These are phyloP conservation scores for Empidonax alnorum DNA, from an alignment of 2,113 vertebrate species.

Conservation along the genomic window DNA sequence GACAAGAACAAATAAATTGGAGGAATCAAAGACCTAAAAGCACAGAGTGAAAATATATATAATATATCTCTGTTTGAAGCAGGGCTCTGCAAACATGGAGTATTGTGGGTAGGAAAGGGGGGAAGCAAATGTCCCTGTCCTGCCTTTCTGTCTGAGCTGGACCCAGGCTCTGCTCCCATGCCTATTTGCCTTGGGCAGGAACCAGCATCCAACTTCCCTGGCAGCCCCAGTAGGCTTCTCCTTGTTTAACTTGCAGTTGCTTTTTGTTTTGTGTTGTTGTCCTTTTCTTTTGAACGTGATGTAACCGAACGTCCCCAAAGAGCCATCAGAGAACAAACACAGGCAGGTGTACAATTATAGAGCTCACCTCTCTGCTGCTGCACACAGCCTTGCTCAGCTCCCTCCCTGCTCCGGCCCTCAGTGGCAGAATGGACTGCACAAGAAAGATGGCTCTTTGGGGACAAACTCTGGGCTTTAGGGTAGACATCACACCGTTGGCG, in stretches of 20 bases:
- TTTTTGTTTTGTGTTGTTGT: conserved; percentile 10
- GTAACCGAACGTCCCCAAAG: neutral
- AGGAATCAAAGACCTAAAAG: conserved; percentile 37
- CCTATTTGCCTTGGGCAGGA: neutral
- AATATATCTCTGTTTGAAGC: neutral
- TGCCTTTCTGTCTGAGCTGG: neutral
- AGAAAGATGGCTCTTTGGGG: neutral
- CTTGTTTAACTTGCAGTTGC: conserved; percentile 35
- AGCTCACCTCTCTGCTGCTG: neutral
- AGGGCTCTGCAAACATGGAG: neutral
- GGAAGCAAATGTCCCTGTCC: accelerated
- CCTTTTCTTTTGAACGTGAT: conserved; percentile 3
- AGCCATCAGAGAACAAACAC: conserved; percentile 16
- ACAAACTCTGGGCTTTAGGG: neutral
- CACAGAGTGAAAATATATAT: neutral
- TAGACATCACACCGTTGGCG: accelerated
- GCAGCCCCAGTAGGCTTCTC: neutral
- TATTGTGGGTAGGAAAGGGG: neutral
- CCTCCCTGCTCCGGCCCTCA: accelerated
- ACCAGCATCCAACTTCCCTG: accelerated
- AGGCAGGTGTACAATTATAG: conserved; percentile 11
- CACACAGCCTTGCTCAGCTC: neutral
- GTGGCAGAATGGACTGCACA: accelerated
- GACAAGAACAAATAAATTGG: conserved; percentile 55
- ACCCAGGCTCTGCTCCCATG: accelerated